Conservation (phyloP, 2,888 invertebrate species). For the Hedya salicella region DNA sequence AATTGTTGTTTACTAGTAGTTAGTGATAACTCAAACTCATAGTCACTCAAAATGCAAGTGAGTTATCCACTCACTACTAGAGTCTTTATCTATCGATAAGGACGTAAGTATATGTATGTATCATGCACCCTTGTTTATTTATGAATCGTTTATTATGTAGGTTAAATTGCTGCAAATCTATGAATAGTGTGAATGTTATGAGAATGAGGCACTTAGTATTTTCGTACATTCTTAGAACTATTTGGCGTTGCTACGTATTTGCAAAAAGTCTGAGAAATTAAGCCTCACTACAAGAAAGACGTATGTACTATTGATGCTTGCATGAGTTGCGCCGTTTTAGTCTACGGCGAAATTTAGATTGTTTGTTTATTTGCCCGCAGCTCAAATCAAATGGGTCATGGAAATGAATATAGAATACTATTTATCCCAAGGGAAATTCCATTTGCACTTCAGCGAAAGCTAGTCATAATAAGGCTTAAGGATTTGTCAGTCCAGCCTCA, state of each 20-base stretch:
- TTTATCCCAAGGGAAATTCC: constrained; percentile 28
- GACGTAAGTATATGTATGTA: too few species aligned
- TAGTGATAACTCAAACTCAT: too few species aligned
- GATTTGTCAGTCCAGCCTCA: not conserved
- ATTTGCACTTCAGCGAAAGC: constrained; percentile 19
- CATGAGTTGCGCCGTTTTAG: not conserved
- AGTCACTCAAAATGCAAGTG: too few species aligned
- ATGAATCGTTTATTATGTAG: too few species aligned
- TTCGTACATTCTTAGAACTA: not conserved
- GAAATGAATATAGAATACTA: constrained; percentile 36
- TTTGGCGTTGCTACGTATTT: not conserved
- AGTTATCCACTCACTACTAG: too few species aligned
- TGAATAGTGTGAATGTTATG: too few species aligned
- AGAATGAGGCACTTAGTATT: too few species aligned
- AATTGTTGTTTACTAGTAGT: too few species aligned
- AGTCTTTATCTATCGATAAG: too few species aligned
- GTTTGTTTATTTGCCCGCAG: constrained; percentile 32
- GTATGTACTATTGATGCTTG: not conserved
- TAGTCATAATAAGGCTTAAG: constrained; percentile 36
- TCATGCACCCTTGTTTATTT: too few species aligned
- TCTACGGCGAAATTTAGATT: not conserved
- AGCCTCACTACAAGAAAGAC: not conserved
- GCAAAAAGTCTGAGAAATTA: not conserved
- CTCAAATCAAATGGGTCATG: constrained; percentile 6
- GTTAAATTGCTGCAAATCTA: too few species aligned